phyloP scores from a whole-genome alignment of 2,888 invertebrate species.

The Zaprionus obscuricornis region DNA sequence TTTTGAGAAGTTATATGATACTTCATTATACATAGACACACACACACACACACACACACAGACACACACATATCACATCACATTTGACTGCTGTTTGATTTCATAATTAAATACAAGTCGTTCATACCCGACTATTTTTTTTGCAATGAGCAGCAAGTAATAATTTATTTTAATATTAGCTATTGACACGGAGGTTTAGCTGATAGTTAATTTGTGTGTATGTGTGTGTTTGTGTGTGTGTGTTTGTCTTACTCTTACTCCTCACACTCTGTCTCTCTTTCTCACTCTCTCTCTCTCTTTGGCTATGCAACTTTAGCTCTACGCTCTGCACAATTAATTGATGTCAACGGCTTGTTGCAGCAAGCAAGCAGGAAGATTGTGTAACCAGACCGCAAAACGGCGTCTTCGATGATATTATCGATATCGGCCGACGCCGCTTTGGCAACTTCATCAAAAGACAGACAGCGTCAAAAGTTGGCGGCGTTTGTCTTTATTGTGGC shows the following conservation, averaged over 20 bases:
- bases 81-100: too few species aligned
- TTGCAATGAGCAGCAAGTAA: constrained; percentile 28
- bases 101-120: too few species aligned
- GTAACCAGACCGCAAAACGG: constrained; percentile 68
- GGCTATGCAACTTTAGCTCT: constrained; percentile 17
- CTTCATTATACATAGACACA: too few species aligned
- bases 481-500: constrained; percentile 69
- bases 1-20: too few species aligned
- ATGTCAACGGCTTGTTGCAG: constrained; percentile 69
- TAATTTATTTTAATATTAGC: constrained; percentile 28
- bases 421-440: constrained; percentile 45
- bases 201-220: too few species aligned
- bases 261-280: neutral
- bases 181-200: neutral
- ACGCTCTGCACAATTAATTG: constrained; percentile 59
- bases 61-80: too few species aligned
- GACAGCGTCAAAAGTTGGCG: constrained; percentile 46
- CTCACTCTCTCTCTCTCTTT: constrained; percentile 13
- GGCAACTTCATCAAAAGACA: constrained; percentile 71
- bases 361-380: constrained; percentile 72
- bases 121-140: too few species aligned
- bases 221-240: too few species aligned
- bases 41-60: too few species aligned
- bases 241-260: too few species aligned
- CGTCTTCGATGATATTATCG: too few species aligned